Percentiles rank a stretch among this genome's conserved stretches.
phyloP scores from a whole-genome alignment of 2,888 invertebrate species.

The Drosophila recens region DNA sequence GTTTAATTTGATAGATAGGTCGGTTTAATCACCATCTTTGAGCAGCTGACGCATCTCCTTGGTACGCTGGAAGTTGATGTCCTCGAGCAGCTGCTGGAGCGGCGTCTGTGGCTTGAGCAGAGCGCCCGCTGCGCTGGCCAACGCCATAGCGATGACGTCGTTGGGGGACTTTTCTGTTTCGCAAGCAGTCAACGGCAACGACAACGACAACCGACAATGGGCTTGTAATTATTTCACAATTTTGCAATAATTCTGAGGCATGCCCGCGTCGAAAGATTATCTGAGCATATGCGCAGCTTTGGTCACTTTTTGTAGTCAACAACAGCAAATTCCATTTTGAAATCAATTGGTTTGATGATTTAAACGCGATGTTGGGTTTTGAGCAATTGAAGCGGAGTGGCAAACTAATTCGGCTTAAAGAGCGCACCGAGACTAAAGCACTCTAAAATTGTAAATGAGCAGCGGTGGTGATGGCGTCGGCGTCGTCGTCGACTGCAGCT shows the following conservation, averaged over 20 bases:
- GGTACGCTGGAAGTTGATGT: constrained; percentile 96
- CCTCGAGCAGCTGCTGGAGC: constrained; percentile 94
- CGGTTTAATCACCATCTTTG: constrained; percentile 90
- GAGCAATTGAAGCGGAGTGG: constrained; percentile 29
- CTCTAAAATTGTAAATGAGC: constrained; percentile 24
- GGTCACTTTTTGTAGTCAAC: constrained; percentile 6
- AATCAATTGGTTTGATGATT: constrained; percentile 3
- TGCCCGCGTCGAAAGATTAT: constrained; percentile 1
- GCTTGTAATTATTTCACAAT: constrained; percentile 62
- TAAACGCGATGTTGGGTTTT: constrained; percentile 9
- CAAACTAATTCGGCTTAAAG: constrained; percentile 17
- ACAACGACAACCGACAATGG: constrained; percentile 7
- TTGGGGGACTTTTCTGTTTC: constrained; percentile 22
- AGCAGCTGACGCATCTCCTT: constrained; percentile 95
- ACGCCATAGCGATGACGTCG: constrained; percentile 69
- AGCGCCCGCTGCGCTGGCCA: constrained; percentile 83
- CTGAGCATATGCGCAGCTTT: constrained; percentile 1
- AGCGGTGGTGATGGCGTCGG: constrained; percentile 3
- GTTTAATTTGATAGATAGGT: not conserved
- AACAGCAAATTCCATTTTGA: constrained; percentile 18
- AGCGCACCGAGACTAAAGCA: constrained; percentile 24
- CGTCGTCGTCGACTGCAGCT: constrained; percentile 47
- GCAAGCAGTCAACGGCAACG: constrained; percentile 13
- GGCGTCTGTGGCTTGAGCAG: constrained; percentile 87
- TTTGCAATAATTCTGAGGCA: constrained; percentile 15